Evolutionary conservation across 2,888 invertebrate genomes (phyloP).

Genomic region (Drosophila gaucha): DNA sequence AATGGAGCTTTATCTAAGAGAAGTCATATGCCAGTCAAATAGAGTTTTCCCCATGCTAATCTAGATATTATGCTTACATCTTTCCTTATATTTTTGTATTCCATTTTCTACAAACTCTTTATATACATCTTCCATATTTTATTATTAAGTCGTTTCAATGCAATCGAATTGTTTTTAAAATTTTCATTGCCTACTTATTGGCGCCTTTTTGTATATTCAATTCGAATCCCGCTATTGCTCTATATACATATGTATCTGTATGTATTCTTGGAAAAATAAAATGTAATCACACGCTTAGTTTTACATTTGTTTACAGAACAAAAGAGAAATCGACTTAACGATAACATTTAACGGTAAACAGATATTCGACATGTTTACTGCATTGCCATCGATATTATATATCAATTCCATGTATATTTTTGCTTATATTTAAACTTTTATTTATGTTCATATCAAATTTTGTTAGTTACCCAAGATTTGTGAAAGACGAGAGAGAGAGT

Average conservation of each 20-base stretch:
- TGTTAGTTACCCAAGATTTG: no score
- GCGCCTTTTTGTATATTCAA: background rate
- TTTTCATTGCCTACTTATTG: constrained; percentile 28
- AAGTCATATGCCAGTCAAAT: no score
- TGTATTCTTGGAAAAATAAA: background rate
- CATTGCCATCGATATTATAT: no score
- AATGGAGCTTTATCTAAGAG: no score
- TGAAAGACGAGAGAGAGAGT: no score
- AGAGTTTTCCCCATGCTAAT: no score
- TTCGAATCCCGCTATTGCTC: background rate
- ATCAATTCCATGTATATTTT: no score
- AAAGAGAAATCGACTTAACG: background rate
- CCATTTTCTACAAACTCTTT: background rate
- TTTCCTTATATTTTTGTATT: no score
- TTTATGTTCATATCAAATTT: no score
- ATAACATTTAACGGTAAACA: background rate
- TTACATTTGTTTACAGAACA: background rate
- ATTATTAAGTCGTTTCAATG: no score
- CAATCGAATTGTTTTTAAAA: background rate
- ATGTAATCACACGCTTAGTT: background rate
- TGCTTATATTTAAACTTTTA: no score
- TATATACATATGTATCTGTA: background rate
- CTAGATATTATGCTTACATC: no score
- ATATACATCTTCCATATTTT: background rate
- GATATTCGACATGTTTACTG: background rate